Evolutionary conservation across 2,113 vertebrate genomes (phyloP).

Genomic region (Elephantulus edwardii): DNA sequence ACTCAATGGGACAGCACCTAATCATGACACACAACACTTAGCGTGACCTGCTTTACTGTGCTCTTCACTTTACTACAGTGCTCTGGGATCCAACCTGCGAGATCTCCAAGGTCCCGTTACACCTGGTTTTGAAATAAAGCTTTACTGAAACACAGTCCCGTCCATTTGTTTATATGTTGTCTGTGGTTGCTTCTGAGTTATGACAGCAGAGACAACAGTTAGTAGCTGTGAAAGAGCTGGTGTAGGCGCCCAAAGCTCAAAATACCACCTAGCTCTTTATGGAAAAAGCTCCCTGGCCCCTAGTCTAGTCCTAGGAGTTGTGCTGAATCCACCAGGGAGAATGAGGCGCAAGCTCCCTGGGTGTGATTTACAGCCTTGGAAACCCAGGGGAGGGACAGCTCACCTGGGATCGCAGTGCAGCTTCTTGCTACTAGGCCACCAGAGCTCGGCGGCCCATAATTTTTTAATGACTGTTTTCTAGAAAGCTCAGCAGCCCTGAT

Average conservation of each 20-base stretch:
- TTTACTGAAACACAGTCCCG: neutral
- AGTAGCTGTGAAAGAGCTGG: neutral
- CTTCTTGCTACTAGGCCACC: too few species aligned
- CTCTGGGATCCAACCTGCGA: accelerated
- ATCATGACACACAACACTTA: too few species aligned
- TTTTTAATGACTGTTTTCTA: neutral
- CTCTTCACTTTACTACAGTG: too few species aligned
- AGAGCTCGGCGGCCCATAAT: neutral
- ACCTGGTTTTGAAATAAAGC: conserved; percentile 34
- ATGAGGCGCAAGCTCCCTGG: too few species aligned
- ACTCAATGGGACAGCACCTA: too few species aligned
- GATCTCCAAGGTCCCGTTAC: neutral
- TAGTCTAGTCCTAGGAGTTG: neutral
- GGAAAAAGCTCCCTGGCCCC: neutral
- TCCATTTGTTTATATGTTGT: neutral
- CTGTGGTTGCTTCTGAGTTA: neutral
- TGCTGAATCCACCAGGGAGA: neutral
- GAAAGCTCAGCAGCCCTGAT: neutral
- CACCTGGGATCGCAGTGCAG: too few species aligned
- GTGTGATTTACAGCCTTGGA: too few species aligned
- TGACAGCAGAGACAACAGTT: neutral
- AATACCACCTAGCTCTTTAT: neutral
- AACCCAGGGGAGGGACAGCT: too few species aligned
- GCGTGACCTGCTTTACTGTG: too few species aligned
- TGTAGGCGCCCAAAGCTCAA: neutral